Evolutionary conservation across 2,113 vertebrate genomes (phyloP).

Genomic region (Cariama cristata): DNA sequence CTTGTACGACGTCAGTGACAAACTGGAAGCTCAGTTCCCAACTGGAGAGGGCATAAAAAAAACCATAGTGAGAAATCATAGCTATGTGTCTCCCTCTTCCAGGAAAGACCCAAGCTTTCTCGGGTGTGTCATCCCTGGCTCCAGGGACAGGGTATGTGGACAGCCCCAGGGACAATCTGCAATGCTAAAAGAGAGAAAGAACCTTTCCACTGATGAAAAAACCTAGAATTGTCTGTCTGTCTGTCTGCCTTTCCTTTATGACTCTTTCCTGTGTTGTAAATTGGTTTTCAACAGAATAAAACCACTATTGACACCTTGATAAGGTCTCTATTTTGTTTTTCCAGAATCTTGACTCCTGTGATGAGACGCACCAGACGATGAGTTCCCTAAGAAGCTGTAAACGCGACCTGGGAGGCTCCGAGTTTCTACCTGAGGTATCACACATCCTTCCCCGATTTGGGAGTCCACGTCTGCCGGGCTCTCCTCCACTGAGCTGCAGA

Average conservation of each 20-base stretch:
- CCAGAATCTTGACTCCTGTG: neutral
- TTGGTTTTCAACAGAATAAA: neutral
- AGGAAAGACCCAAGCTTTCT: neutral
- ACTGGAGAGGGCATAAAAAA: neutral
- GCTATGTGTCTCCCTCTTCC: neutral
- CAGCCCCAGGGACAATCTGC: neutral
- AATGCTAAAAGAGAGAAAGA: neutral
- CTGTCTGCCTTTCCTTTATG: neutral
- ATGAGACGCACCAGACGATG: neutral
- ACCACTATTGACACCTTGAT: accelerated
- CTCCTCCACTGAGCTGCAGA: neutral
- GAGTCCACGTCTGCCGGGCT: neutral
- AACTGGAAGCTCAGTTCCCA: neutral
- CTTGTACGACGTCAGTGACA: neutral
- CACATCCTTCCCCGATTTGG: no score
- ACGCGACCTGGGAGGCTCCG: accelerated
- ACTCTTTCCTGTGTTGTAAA: neutral
- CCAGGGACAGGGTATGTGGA: no score
- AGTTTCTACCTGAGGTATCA: neutral
- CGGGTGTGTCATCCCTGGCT: neutral
- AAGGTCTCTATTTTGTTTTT: neutral
- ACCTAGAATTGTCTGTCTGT: neutral
- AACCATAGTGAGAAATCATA: neutral
- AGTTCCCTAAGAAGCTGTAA: neutral
- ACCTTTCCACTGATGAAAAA: neutral